Evolutionary conservation across 1,140 invertebrate genomes (phyloP).

Genomic region (Trichoplusia ni): DNA sequence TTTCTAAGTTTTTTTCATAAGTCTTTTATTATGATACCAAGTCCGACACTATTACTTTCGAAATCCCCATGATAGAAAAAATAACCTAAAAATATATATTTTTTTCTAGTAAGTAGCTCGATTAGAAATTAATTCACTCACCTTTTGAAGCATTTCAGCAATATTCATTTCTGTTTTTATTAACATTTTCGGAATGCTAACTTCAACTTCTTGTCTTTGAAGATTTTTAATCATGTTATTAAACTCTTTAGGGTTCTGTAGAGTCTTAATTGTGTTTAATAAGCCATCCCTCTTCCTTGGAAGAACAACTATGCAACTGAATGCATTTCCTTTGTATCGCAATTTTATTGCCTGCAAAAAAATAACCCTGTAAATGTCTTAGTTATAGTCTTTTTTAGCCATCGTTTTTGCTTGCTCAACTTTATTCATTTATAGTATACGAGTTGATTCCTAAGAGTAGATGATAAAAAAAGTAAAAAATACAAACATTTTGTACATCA

Average conservation of each 20-base stretch:
- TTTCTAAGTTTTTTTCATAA: too few species aligned
- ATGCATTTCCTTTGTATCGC: slow-evolving; percentile 82
- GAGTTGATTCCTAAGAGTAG: too few species aligned
- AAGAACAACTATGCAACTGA: slow-evolving; percentile 84
- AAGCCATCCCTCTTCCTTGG: slow-evolving; percentile 84
- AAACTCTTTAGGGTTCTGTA: slow-evolving; percentile 16
- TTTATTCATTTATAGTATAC: too few species aligned
- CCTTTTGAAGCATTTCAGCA: slow-evolving; percentile 76
- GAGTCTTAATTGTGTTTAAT: slow-evolving; percentile 51
- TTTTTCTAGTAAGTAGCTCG: too few species aligned
- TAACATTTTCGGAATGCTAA: slow-evolving; percentile 84
- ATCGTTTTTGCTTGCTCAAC: too few species aligned
- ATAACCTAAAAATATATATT: neutral
- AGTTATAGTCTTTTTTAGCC: too few species aligned
- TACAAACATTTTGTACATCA: too few species aligned
- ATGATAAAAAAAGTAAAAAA: too few species aligned
- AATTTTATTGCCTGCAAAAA: slow-evolving; percentile 80
- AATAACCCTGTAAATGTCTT: too few species aligned
- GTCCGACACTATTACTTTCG: too few species aligned
- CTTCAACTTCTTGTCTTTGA: slow-evolving; percentile 62
- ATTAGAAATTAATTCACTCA: slow-evolving; percentile 38
- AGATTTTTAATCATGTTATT: slow-evolving; percentile 36
- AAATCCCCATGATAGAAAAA: too few species aligned
- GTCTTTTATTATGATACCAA: too few species aligned
- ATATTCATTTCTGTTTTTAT: slow-evolving; percentile 82